These are phyloP conservation scores for Zaprionus vittiger DNA, from an alignment of 1,140 invertebrate species.

Conservation along the genomic window DNA sequence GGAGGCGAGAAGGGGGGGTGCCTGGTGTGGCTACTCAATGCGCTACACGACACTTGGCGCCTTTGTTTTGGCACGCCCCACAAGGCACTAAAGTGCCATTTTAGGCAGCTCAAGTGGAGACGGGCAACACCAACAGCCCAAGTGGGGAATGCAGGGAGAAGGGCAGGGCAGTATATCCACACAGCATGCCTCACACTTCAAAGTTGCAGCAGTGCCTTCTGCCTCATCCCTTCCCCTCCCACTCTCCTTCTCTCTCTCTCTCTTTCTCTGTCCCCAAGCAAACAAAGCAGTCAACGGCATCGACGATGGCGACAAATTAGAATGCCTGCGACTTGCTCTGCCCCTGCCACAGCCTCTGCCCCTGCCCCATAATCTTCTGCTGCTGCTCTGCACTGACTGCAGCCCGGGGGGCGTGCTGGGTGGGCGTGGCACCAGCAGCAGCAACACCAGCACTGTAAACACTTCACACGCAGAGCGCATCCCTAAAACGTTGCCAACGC, in stretches of 20 bases:
- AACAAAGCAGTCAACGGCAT: slow-evolving; percentile 41
- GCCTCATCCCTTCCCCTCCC: neutral
- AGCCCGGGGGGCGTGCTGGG: slow-evolving; percentile 8
- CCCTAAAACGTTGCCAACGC: slow-evolving; percentile 69
- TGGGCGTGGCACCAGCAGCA: slow-evolving; percentile 59
- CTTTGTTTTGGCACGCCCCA: slow-evolving; percentile 82
- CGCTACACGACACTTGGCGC: slow-evolving; percentile 76
- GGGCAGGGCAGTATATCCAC: neutral
- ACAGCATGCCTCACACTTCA: slow-evolving; percentile 50
- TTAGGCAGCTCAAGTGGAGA: slow-evolving; percentile 79
- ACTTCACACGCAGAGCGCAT: slow-evolving; percentile 69
- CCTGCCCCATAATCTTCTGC: neutral
- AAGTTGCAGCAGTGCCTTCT: slow-evolving; percentile 59
- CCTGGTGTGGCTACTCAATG: slow-evolving; percentile 68
- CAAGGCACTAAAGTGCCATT: slow-evolving; percentile 84
- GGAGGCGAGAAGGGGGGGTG: neutral
- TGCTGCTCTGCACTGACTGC: slow-evolving; percentile 22
- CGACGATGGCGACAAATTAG: slow-evolving; percentile 74
- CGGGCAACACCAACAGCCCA: slow-evolving; percentile 35
- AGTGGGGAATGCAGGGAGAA: neutral
- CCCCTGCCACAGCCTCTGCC: neutral
- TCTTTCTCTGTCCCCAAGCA: slow-evolving; percentile 1
- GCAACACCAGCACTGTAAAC: slow-evolving; percentile 42
- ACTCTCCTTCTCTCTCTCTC: neutral
- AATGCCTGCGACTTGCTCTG: slow-evolving; percentile 52